These are phyloP conservation scores for Odocoileus hemionus DNA, from an alignment of 2,113 vertebrate species.

Conservation along the genomic window DNA sequence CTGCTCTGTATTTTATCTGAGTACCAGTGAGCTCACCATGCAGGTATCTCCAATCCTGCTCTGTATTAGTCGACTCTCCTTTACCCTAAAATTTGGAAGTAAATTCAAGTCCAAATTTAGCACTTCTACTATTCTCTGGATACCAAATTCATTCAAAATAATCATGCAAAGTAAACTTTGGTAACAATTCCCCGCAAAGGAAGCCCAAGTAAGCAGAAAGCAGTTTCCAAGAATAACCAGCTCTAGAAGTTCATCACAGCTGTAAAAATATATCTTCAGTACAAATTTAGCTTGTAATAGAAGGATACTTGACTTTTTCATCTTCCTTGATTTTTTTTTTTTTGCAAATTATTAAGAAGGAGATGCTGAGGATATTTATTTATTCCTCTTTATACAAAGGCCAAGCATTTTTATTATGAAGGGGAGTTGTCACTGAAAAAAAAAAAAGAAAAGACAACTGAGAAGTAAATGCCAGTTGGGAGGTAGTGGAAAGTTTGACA, in stretches of 20 bases:
- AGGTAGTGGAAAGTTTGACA: neutral
- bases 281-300: conserved; percentile 42
- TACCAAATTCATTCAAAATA: conserved; percentile 17
- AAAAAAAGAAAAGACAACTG: neutral
- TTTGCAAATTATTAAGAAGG: neutral
- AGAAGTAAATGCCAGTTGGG: neutral
- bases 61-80: neutral
- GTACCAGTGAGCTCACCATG: neutral
- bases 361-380: neutral
- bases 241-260: conserved; percentile 46
- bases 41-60: neutral
- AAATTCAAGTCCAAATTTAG: neutral
- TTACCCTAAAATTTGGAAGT: neutral
- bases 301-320: neutral
- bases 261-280: conserved; percentile 44
- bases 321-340: neutral
- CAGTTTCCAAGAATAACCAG: conserved; percentile 46
- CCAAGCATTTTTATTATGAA: neutral
- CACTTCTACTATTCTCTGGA: neutral
- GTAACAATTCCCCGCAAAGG: conserved; percentile 7
- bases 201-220: conserved; percentile 12
- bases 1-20: neutral
- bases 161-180: conserved; percentile 34
- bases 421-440: neutral
- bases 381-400: neutral